phyloP scores from a whole-genome alignment of 2,797 vertebrate genomes.

The Coranthus polyacanthus region DNA sequence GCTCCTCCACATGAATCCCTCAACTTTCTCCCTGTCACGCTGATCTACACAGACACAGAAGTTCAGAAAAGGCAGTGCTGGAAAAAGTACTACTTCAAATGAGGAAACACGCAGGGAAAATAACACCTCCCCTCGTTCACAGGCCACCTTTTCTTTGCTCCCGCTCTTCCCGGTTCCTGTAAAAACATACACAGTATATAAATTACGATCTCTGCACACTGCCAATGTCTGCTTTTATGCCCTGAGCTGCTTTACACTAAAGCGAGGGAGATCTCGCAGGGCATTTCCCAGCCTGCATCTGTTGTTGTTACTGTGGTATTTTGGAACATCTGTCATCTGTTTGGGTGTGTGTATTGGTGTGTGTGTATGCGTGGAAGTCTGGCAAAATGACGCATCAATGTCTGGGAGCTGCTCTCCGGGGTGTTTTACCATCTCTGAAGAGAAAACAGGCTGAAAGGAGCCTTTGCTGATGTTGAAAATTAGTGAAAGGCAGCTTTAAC shows the following conservation, averaged over 20 bases:
- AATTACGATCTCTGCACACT: conserved; percentile 28
- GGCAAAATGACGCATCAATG: conserved; percentile 49
- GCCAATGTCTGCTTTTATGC: conserved; percentile 36
- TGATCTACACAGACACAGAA: conserved; percentile 37
- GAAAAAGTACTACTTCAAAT: conserved; percentile 48
- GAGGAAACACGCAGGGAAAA: conserved; percentile 42
- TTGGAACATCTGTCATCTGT: conserved; percentile 81
- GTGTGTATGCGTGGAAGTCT: conserved; percentile 44
- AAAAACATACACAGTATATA: conserved; percentile 41
- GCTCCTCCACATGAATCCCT: conserved; percentile 66
- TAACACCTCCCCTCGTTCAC: conserved; percentile 39
- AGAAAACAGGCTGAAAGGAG: conserved; percentile 56
- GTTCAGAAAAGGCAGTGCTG: conserved; percentile 27
- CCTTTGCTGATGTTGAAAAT: conserved; percentile 57
- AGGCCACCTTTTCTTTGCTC: conserved; percentile 43
- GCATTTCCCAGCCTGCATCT: conserved; percentile 78
- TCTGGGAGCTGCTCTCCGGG: conserved; percentile 59
- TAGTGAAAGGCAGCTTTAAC: conserved; percentile 45
- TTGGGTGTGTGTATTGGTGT: conserved; percentile 59
- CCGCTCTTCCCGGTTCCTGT: conserved; percentile 25
- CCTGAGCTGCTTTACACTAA: conserved; percentile 53
- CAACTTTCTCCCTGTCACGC: conserved; percentile 43
- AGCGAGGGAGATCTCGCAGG: conserved; percentile 62
- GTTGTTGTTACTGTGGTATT: conserved; percentile 78
- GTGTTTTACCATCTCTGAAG: conserved; percentile 59